Base-by-base conservation (phyloP, 1,140 invertebrate species). In the Octopus bimaculoides region DNA sequence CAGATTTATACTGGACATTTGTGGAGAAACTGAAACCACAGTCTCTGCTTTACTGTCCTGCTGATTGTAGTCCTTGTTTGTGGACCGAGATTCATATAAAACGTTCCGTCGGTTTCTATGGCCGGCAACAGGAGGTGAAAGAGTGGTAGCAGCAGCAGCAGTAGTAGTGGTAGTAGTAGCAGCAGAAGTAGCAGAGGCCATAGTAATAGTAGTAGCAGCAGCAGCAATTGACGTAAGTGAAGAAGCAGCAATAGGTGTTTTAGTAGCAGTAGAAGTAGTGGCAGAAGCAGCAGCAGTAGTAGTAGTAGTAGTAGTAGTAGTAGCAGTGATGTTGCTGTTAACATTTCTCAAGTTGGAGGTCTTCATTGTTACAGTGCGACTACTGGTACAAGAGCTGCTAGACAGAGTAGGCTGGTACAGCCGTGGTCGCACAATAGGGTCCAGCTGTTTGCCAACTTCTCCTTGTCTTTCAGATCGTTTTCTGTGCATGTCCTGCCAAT, bases 401-500 rank as follows among this genome's bases (percentile, higher is more conserved):
- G 26, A 41, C 26, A 41, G 26, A 41, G 26, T 2, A 0, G 1
- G 26, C 26, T 41, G 26, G 26, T 2, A 41, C 26, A 41, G 26
- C 26, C 26, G 26, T 41, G 26, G 26, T 41, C 26, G 26, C 26
- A 41, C 26, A 41, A 41, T 3, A 41, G 26, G 26, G 26, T 41
- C 26, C 26, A 41, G 26, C 26, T 41, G 26, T 41, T 41, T 41
- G 26, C 26, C 26, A 41, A 41, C 26, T 41, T 41, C 26, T 0
- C 26, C 26, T 74, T 84, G 83, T 79, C 86, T 88, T 76, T 87
- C 85, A 83, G 88, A 86, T 77, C 88, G 83, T 75, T 87, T 89
- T 77, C 84, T 86, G 54, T 88, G 86, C 41, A 89, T 83, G 56
- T 90, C 89, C 89, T 90, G 71, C 17, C 81, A 74, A 54, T 55